Evolutionary conservation across 2,113 vertebrate species (phyloP).

Genomic region (Lipophrys pholis): DNA sequence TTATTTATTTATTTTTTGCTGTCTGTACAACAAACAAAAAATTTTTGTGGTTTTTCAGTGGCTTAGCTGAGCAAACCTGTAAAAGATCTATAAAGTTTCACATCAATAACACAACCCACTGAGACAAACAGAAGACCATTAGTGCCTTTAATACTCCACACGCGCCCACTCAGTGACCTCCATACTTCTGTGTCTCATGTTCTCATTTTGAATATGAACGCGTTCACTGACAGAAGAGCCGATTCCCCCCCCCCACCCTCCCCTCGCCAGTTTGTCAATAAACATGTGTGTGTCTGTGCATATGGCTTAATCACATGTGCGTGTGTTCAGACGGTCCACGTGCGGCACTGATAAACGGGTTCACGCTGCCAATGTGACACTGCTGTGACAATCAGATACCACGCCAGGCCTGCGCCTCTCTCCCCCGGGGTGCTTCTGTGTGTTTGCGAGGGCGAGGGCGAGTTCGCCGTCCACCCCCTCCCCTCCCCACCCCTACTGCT

Average conservation of each 20-base stretch:
- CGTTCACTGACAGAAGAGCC: no score
- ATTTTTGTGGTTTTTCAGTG: conserved; percentile 33
- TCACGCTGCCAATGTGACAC: conserved; percentile 68
- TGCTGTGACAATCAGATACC: conserved; percentile 69
- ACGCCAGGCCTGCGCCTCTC: conserved; percentile 31
- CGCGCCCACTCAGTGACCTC: neutral
- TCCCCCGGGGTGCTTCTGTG: conserved; percentile 45
- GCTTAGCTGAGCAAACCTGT: conserved; percentile 39
- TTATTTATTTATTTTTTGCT: conserved; percentile 14
- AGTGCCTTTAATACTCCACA: conserved; percentile 12
- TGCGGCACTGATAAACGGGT: conserved; percentile 59
- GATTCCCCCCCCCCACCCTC: no score
- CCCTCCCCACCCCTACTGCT: no score
- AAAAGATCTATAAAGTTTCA: conserved; percentile 18
- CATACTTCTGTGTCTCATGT: neutral
- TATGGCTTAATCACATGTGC: conserved; percentile 55
- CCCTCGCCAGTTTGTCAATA: conserved; percentile 25
- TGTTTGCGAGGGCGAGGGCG: conserved; percentile 21
- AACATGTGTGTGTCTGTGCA: conserved; percentile 38
- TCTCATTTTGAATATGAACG: neutral
- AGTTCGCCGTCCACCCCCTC: conserved; percentile 13
- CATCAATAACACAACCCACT: conserved; percentile 14
- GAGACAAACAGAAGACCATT: conserved; percentile 19
- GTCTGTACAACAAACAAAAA: conserved; percentile 6
- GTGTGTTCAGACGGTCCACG: conserved; percentile 43